These are phyloP conservation scores for Neotoma lepida DNA, from an alignment of 2,113 vertebrate species.

Conservation along the genomic window DNA sequence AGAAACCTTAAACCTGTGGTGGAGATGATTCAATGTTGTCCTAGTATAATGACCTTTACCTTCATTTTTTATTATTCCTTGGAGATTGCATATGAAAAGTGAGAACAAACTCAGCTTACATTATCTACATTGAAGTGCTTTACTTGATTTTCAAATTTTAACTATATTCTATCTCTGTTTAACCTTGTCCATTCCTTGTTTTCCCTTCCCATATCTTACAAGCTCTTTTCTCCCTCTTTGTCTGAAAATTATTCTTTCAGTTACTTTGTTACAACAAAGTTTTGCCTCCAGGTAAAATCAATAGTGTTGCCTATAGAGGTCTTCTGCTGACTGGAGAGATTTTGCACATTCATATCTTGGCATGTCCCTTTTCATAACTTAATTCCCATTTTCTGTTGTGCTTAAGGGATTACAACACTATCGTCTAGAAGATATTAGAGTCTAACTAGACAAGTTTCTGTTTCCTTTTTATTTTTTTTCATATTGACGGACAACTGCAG, in stretches of 20 bases:
- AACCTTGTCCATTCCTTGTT: neutral
- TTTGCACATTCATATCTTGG: constrained; percentile 20
- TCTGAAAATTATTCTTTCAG: constrained; percentile 10
- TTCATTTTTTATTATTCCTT: neutral
- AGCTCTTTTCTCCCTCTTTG: neutral
- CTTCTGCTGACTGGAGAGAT: constrained; percentile 9
- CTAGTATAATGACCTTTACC: neutral
- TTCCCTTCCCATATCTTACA: neutral
- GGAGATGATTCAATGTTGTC: neutral
- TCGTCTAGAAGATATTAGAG: constrained; percentile 53
- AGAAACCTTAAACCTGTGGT: neutral
- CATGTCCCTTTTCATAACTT: constrained; percentile 31
- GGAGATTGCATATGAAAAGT: neutral
- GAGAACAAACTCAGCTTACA: neutral
- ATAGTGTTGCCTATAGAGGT: neutral
- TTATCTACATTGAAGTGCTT: neutral
- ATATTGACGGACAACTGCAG: constrained; percentile 36
- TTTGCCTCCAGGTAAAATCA: constrained; percentile 65
- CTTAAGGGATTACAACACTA: constrained; percentile 66
- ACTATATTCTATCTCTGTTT: neutral
- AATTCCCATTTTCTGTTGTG: constrained; percentile 61
- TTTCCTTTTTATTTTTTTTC: constrained; percentile 73
- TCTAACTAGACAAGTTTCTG: constrained; percentile 60
- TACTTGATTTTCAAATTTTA: neutral
- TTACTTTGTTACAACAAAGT: constrained; percentile 37